Base-by-base conservation (phyloP, 1,140 invertebrate genomes). In the Anoplolepis gracilipes region DNA sequence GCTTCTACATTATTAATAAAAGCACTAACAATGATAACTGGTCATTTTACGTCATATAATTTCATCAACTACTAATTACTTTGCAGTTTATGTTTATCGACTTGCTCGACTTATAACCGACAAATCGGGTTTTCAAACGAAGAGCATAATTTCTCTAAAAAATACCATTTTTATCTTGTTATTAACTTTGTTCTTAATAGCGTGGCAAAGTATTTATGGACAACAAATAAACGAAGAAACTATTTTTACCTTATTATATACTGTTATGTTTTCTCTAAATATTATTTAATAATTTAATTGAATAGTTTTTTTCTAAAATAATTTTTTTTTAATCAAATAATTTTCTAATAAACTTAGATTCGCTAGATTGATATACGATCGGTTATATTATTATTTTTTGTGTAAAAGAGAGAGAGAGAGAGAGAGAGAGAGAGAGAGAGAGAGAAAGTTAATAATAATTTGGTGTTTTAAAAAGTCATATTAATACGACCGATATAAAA, bases 1-100 rank as follows among this genome's bases (percentile, higher is more conserved):
- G 57, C 13, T 22, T 33, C 53, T 55, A 49, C 36, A 42, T 82
- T 85, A 85, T 85, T 85, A 85, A 85, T 85, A 85, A 69, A 64
- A 16, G 84, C 64, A 77, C 11, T 64, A 39, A 73, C 75, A 33
- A 49, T 49, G 42, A 81, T 62, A 76, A 81, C 76, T 30, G 28
- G 84, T 67, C 67, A 72, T 59, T 84, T 76, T 84, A 39, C 49
- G 39, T 76, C 70, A 72, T 16, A 72, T 75, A 84, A 84, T 73
- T 76, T 77, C 57, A 36, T 2, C 42, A 49, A 49, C 57, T 76
- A 33, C 70, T 84, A 84, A 84, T 84, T 84, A 55, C 72, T 11
- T 49, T 28, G 22, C 57, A 36, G 33, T 64, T 77, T 64, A 61
- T 77, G 33, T 64, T 77, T 64, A 61, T 77, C 46, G 42, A 59